Conservation (phyloP, 2,888 invertebrate species). For the Metalampra italica region DNA sequence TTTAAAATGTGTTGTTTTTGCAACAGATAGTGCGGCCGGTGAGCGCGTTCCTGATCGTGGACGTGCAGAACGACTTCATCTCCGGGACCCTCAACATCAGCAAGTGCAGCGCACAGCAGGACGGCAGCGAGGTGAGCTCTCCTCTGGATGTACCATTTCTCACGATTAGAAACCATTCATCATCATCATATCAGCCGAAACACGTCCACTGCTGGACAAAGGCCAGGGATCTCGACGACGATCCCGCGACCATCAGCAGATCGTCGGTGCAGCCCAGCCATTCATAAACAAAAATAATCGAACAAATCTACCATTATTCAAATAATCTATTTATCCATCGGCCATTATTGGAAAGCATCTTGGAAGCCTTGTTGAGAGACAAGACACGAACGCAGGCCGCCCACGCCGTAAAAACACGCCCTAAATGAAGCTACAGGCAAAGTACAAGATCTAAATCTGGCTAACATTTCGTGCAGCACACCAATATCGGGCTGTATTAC, state of each 20-base stretch:
- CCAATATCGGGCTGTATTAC: conserved; percentile 2
- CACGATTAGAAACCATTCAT: too few species aligned
- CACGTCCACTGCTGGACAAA: too few species aligned
- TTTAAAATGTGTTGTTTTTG: not conserved
- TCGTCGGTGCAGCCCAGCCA: too few species aligned
- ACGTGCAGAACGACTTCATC: conserved; percentile 99
- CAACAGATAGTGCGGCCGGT: conserved; percentile 89
- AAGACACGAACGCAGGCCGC: too few species aligned
- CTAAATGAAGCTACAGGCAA: not conserved
- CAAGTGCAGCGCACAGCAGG: conserved; percentile 94
- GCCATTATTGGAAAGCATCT: too few species aligned
- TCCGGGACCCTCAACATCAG: conserved; percentile 95
- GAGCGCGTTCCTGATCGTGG: conserved; percentile 94
- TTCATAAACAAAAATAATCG: too few species aligned
- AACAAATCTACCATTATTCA: too few species aligned
- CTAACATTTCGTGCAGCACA: not conserved
- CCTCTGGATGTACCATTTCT: conserved; percentile 2
- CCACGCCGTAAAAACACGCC: not conserved
- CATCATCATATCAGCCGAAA: too few species aligned
- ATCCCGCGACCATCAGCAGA: too few species aligned
- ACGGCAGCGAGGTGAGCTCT: conserved; percentile 88
- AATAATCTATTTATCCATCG: too few species aligned
- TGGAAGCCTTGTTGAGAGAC: too few species aligned
- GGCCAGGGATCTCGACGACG: too few species aligned
- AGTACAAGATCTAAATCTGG: not conserved